Evolutionary conservation across 2,888 invertebrate genomes (phyloP), one percentile per base, ranked within the genome.

Genomic region (Papilio protenor): DNA sequence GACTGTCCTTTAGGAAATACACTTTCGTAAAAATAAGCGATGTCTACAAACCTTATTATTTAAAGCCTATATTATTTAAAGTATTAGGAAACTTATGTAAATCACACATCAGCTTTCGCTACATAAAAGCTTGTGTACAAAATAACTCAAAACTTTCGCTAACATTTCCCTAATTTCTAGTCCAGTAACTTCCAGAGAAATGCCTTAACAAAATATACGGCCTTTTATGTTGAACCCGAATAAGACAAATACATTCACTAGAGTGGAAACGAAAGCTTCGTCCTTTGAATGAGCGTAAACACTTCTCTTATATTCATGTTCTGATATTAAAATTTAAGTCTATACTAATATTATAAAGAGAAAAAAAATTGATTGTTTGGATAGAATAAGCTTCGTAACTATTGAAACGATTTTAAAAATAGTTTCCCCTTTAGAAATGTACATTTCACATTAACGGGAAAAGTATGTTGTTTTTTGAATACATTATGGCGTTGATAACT

Each of bases 231-330:
- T 70, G 49, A 77, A 69, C 70, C n/a, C 64, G 33, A 70, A 74
- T 74, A 77, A 77, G 73, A 71, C 77, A 77, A 77, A 77, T 70
- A 77, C 33, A 74, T 61, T 74, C 70, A 61, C 49, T 59, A 52
- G 70, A 77, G 69, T 74, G 77, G 74, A 61, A 77, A 74, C 23
- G 59, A 74, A 74, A 49, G 74, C 74, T n/a, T 77, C 33, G 33
- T 52, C 72, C 64, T 77, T 77, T 76, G 71, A 33, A 71, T 73
- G 40, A 71, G 21, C 27, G 23, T 40, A 72, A 33, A 69, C 16
- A 40, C 21, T 40, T 47, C 23, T 64, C 11, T 49, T 73, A 45
- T 21, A 4, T 66, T 40, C 40, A 66, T 33, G 8, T 18, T 40
- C 6, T n/a, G 11, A 40, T 66, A 66, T 66, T 66, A 40, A 66